Base-by-base conservation (phyloP, 2,888 invertebrate genomes). In the Gastrophysa polygoni region DNA sequence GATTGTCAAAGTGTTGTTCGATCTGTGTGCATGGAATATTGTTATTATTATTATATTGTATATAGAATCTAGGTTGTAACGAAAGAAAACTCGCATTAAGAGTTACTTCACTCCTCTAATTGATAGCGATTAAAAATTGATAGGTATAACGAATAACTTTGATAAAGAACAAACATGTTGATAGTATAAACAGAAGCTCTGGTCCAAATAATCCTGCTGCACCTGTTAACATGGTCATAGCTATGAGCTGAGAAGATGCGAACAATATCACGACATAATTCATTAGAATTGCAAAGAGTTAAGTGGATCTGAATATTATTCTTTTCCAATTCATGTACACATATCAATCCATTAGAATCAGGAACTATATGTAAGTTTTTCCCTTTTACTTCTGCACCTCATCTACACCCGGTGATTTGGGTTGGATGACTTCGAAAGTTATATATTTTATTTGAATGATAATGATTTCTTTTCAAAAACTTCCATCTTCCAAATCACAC, bases 151-250 rank as follows among this genome's bases (percentile, higher is more conserved):
- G 74, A 77, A 75, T 74, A 71, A 54, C 58, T 52, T 47, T 49
- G 21, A 54, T 55, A 68, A 74, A 74, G 73, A 74, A 75, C 75
- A 77, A 74, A 75, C 75, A 77, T 78, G 77, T 78, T 80, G 76
- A 71, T 71, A 69, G 68, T 72, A 68, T 67, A 67, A 8, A 63
- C 68, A 68, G 58, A 61, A 63, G 63, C 64, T 28, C 54, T 62
- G 55, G 59, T 67, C 61, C 72, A 71, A 73, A 69, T 43, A 20
- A 52, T 63, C 59, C 63, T 51, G 51, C n/a, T 54, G 8, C 16
- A 18, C 21, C 16, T 10, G 4, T 0, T 21, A n/a, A 43, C 8
- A 24, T 20, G 21, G 17, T 20, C 18, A 24, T 43, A 44, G 10
- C 21, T 21, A 18, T n/a, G 16, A 14, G n/a, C 28, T 24, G 8